Base-by-base conservation (phyloP, 2,797 vertebrate genomes). In the Hapalemur alaotrensis region DNA sequence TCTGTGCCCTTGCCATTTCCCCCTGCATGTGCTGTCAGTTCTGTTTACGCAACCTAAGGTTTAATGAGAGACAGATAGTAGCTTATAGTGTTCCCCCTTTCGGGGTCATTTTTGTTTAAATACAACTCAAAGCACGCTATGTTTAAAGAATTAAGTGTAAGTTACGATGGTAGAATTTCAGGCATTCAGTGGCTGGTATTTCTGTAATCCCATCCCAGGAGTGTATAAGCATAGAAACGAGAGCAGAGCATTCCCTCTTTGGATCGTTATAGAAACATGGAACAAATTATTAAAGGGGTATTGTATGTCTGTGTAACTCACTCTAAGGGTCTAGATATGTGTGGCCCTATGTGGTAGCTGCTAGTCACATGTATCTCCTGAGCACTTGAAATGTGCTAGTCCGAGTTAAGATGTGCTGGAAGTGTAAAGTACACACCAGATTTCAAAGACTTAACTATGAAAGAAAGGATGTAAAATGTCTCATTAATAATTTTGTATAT, bases 361-460 rank as follows among this genome's bases (percentile, higher is more conserved):
- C 57, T n/a, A 13, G 50, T 76, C 32, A 6, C 23, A 2, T 2
- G 25, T 3, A 61, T 22, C 14, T 18, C 1, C 4, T 0, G n/a
- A 86, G 50, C 18, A 10, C 50, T 69, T 81, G 75, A 28, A 28
- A 18, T 41, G 28, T 1, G 69, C 82, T n/a, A 9, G 18, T n/a
- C 35, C 11, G 67, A 69, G 50, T 8, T 46, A 50, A 35, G 38
- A 9, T 69, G 35, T 23, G 2, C 38, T 23, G 1, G 41, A 18
- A 81, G 4, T 32, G 4, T 41, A 30, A 88, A 41, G 32, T 22
- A 48, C 20, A 59, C 28, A 25, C 48, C 2, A 0, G 14, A 4
- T 75, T 80, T 76, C 25, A 4, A 63, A 78, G 35, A 46, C 43
- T 48, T 17, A 10, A 12, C 32, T n/a, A 12, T 0, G 50, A 75